Base-by-base conservation (phyloP, 2,888 invertebrate genomes). In the Campoletis raptor region DNA sequence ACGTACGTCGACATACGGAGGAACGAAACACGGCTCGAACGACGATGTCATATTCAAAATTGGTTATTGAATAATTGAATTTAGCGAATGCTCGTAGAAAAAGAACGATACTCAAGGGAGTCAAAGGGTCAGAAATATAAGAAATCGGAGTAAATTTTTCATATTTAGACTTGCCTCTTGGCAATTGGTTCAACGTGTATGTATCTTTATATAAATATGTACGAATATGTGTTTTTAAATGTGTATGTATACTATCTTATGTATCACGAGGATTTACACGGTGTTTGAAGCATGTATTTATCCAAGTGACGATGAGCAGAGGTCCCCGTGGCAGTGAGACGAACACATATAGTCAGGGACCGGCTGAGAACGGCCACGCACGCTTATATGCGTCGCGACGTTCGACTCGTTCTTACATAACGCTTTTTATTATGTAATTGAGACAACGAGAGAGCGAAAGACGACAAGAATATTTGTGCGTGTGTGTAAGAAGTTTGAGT, bases 341-440 rank as follows among this genome's bases (percentile, higher is more conserved):
- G 73, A 72, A 64, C 73, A 66, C 72, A 54, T 66, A 81, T 72
- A 88, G 85, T 86, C 80, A 88, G 84, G 69, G 69, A 85, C 84
- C 90, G 87, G 86, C 87, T 74, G 86, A 76, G 83, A 54, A 78
- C 85, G 79, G 72, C 85, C 85, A 85, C 89, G 87, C 87, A 89
- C 90, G 89, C 90, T 92, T 91, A 92, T 92, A 92, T 92, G 91
- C 92, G 91, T 90, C 92, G 90, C 91, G 91, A 91, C 91, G 89
- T 91, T 90, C 87, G 85, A 88, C 88, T 92, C 91, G 91, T 91
- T 91, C 93, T 94, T 94, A 94, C 91, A 92, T 94, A 94, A 94
- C 83, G 89, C 90, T 92, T 93, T 93, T 94, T 93, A 94, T 94
- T 94, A 94, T 92, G 92, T 93, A 94, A 94, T 94, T 93, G 93